Evolutionary conservation across 1,140 invertebrate genomes (phyloP), one percentile per base, ranked within the genome.

Genomic region (Cherax destructor): DNA sequence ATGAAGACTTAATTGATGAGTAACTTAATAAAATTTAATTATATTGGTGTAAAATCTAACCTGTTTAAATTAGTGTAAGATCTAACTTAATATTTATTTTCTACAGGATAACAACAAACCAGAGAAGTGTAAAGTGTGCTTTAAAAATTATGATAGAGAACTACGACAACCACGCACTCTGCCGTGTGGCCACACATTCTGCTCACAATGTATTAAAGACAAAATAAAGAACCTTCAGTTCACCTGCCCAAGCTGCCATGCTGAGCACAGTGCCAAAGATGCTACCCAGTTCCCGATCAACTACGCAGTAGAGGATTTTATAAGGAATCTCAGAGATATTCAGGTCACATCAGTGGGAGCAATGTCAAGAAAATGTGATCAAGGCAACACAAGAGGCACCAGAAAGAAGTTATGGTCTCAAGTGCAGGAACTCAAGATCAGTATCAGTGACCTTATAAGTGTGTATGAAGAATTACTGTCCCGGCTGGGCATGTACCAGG

Each of bases 141-240:
- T 85, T 18, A 72, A 49, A 2, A 69, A 49, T 56, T 85, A 47
- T 74, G 83, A 85, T 47, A n/a, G n/a, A n/a, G 61, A 56, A 7
- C 24, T 65, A 41, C 61, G 83, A 4, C 4, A 41, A 41, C 83
- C 83, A 4, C 24, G 65, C 4, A 69, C 81, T 41, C 65, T 85
- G n/a, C 47, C 83, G n/a, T 85, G 83, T 69, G 83, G 83, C 41
- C 83, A 85, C 83, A 72, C 65, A 30, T 85, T 85, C 65, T 85
- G 83, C 83, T 85, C 83, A 9, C 69, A 65, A 5, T 85, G 83
- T 56, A 30, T 85, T 49, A 11, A 7, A 3, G 65, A 61, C 30
- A 74, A 49, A 30, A 18, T 85, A 24, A 85, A 85, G 65, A 61
- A 85, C 9, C 24, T n/a, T 9, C 10, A 18, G 21, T 47, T 85